These are phyloP conservation scores for Dipodomys spectabilis DNA, from an alignment of 2,113 vertebrate genomes.

Conservation along the genomic window DNA sequence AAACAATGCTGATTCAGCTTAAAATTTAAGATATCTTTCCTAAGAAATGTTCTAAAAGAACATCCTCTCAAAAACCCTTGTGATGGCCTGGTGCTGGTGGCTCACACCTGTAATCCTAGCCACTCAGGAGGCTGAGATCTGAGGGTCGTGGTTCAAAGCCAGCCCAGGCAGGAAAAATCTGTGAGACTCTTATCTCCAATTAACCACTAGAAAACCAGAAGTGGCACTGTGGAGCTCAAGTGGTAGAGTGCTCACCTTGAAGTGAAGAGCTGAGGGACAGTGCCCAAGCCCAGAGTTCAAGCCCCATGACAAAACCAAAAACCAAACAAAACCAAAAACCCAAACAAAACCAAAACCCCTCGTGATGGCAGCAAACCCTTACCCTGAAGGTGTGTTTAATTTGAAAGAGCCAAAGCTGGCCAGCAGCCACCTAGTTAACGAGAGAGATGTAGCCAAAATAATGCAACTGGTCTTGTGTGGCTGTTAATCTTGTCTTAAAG, in stretches of 20 bases:
- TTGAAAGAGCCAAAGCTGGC: not conserved
- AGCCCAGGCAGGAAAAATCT: too few species aligned
- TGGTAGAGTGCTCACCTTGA: too few species aligned
- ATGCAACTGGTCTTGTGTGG: not conserved
- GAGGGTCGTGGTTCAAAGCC: too few species aligned
- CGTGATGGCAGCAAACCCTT: not conserved
- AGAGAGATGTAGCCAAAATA: not conserved
- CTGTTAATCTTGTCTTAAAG: not conserved
- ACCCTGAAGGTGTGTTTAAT: not conserved
- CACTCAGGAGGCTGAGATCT: too few species aligned
- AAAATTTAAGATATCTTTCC: conserved; percentile 29
- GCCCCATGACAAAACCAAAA: too few species aligned
- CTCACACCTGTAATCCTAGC: too few species aligned
- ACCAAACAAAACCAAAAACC: too few species aligned
- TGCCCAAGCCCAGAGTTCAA: too few species aligned
- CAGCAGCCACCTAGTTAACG: not conserved
- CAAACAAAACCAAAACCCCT: not conserved
- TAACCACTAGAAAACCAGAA: too few species aligned
- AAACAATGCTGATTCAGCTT: conserved; percentile 21
- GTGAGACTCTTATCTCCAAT: too few species aligned
- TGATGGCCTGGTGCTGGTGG: not conserved
- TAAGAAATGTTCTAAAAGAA: conserved; percentile 18
- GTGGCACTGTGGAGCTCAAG: too few species aligned
- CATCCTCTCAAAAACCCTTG: not conserved
- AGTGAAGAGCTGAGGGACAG: too few species aligned